These are phyloP conservation scores for Dryas iulia DNA, from an alignment of 1,140 invertebrate species.

Conservation along the genomic window DNA sequence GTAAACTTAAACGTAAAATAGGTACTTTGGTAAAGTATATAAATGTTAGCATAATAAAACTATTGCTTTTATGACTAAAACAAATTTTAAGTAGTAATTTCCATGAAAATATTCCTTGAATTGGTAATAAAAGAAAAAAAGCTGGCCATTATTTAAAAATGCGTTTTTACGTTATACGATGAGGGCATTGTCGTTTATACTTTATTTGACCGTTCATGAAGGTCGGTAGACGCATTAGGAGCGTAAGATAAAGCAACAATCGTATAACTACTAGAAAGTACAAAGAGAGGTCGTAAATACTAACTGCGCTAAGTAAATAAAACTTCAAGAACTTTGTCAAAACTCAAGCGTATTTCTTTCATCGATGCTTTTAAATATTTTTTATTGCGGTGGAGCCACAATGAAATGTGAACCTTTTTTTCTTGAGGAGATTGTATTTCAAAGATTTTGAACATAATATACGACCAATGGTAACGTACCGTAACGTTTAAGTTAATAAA, in stretches of 20 bases:
- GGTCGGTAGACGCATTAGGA: constrained; percentile 37
- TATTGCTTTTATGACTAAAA: background rate
- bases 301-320: background rate
- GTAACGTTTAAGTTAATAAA: background rate
- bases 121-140: background rate
- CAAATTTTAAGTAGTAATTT: background rate
- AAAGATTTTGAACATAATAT: no score
- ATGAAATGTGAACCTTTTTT: background rate
- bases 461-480: background rate
- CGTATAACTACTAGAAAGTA: constrained; percentile 30
- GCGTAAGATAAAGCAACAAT: constrained; percentile 33
- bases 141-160: constrained; percentile 10
- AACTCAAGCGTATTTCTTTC: background rate
- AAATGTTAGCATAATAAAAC: background rate
- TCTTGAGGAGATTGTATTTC: background rate
- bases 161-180: constrained; percentile 23
- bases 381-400: background rate
- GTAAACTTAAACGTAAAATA: background rate
- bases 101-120: background rate
- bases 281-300: constrained; percentile 30
- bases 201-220: constrained; percentile 33
- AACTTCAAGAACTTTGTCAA: background rate
- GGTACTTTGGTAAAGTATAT: background rate
- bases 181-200: constrained; percentile 26
- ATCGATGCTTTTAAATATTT: background rate